phyloP scores from a whole-genome alignment of 2,888 invertebrate species.

The Neoascia interrupta region DNA sequence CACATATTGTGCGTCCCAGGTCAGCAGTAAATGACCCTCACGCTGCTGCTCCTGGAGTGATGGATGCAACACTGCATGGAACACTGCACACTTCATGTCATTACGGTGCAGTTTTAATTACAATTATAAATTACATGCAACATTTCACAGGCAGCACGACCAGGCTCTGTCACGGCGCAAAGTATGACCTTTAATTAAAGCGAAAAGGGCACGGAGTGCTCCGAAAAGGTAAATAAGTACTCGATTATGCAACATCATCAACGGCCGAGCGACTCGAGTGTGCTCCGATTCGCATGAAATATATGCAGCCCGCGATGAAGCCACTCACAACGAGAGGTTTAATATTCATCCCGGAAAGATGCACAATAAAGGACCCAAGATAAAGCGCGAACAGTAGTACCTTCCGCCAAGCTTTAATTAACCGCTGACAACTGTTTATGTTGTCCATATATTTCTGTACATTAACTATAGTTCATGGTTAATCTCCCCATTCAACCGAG shows the following conservation, averaged over 20 bases:
- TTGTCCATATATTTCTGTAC: too few relatives aligned
- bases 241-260: slow-evolving; percentile 54
- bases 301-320: slow-evolving; percentile 10
- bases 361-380: not conserved
- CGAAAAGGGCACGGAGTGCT: too few relatives aligned
- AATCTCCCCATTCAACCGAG: too few relatives aligned
- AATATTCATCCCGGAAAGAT: slow-evolving; percentile 50
- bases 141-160: slow-evolving; percentile 54
- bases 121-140: slow-evolving; percentile 64
- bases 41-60: slow-evolving; percentile 26
- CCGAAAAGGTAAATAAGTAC: slow-evolving; percentile 37
- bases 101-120: slow-evolving; percentile 57
- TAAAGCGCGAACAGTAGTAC: too few relatives aligned
- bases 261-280: not conserved
- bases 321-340: slow-evolving; percentile 46
- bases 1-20: not conserved
- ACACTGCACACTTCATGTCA: slow-evolving; percentile 55
- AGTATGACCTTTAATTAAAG: slow-evolving; percentile 55
- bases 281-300: too few relatives aligned
- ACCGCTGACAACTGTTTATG: too few relatives aligned
- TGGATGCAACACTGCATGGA: slow-evolving; percentile 33
- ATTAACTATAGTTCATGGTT: too few relatives aligned
- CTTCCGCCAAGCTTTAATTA: too few relatives aligned
- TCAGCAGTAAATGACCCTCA: slow-evolving; percentile 18
- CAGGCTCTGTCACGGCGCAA: slow-evolving; percentile 12